A percentile compares a stretch with the other conserved stretches of the same genome.
Evolutionary conservation across 2,113 vertebrate species (phyloP).

Genomic region (Pleuronectes platessa): DNA sequence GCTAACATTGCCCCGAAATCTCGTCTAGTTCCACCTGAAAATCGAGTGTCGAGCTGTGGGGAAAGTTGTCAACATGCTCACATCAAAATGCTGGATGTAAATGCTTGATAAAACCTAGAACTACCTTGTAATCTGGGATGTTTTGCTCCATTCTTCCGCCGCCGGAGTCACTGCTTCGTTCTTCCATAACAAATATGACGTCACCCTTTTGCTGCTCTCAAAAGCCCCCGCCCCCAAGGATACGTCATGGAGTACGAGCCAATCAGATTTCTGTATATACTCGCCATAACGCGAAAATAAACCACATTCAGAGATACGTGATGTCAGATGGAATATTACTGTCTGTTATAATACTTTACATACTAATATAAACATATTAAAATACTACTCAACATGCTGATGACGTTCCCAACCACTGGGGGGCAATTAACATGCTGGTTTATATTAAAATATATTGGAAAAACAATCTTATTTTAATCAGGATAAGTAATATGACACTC

Average conservation of each 20-base stretch:
- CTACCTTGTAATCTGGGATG: constrained; percentile 76
- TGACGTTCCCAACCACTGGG: no score
- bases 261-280: constrained; percentile 16
- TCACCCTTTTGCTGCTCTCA: constrained; percentile 50
- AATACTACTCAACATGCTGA: no score
- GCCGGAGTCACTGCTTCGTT: constrained; percentile 11
- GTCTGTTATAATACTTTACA: no score
- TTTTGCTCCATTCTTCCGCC: constrained; percentile 72
- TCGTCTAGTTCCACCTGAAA: not conserved
- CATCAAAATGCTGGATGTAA: fast-evolving
- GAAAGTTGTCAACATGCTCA: not conserved
- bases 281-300: no score
- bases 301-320: no score
- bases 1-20: not conserved
- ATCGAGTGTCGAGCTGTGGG: no score
- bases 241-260: not conserved
- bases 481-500: no score
- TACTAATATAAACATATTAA: no score
- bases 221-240: not conserved
- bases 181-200: constrained; percentile 75
- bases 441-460: no score
- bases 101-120: fast-evolving
- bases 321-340: no score
- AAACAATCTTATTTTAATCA: no score
- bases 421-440: no score